Conservation (phyloP, 2,888 invertebrate species). For the Salpingus planirostris region DNA sequence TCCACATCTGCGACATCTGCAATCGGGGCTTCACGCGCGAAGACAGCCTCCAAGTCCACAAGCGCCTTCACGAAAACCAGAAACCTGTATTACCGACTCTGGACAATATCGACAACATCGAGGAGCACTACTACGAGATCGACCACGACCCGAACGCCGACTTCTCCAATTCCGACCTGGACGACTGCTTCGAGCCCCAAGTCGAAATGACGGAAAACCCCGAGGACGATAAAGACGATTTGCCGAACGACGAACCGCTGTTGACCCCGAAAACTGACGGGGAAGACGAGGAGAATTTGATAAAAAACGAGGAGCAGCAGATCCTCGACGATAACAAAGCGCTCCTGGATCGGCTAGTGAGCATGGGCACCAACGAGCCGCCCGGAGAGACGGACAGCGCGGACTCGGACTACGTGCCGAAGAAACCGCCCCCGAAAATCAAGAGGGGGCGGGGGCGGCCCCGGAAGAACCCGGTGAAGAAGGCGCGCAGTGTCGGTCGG, state of each 20-base stretch:
- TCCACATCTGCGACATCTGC: slow-evolving; percentile 42
- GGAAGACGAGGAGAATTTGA: slow-evolving; percentile 10
- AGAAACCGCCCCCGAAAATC: slow-evolving; percentile 19
- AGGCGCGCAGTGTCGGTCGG: slow-evolving; percentile 14
- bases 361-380: too few species aligned
- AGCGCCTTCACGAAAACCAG: slow-evolving; percentile 34
- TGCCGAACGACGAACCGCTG: too few species aligned
- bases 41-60: slow-evolving; percentile 39
- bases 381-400: slow-evolving; percentile 32
- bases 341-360: too few species aligned
- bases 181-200: slow-evolving; percentile 31
- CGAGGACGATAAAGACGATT: too few species aligned
- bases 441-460: slow-evolving; percentile 33
- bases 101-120: slow-evolving; percentile 39
- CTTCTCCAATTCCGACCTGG: slow-evolving; percentile 17
- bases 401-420: slow-evolving; percentile 36
- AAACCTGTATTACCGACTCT: slow-evolving; percentile 34
- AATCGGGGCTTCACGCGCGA: slow-evolving; percentile 40
- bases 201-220: slow-evolving; percentile 29
- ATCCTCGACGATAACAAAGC: background rate
- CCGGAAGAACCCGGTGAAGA: slow-evolving; percentile 26
- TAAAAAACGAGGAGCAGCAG: background rate
- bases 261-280: too few species aligned
- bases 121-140: slow-evolving; percentile 37
- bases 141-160: slow-evolving; percentile 23